A percentile compares a stretch with the other conserved stretches of the same genome.
phyloP scores from a whole-genome alignment of 2,113 vertebrate genomes.

The Toxotes chatareus region DNA sequence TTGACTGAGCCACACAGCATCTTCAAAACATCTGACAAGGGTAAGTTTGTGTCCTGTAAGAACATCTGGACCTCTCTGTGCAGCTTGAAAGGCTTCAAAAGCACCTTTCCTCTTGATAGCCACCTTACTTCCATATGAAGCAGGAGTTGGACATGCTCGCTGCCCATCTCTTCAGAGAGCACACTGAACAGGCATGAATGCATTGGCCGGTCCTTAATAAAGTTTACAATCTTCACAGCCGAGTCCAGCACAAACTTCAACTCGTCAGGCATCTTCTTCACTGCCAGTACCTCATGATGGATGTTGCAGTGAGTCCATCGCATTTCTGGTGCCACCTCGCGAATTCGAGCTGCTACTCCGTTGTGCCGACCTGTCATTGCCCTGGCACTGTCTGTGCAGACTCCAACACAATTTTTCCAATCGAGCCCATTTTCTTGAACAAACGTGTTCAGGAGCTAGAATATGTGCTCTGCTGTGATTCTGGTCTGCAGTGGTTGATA shows the following conservation, averaged over 20 bases:
- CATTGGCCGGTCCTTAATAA: neutral
- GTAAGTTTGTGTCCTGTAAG: too few relatives aligned
- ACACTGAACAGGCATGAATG: too few relatives aligned
- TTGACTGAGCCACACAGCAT: too few relatives aligned
- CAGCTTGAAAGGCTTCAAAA: too few relatives aligned
- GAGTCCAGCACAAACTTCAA: neutral
- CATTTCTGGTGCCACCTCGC: neutral
- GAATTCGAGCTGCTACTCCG: conserved; percentile 1
- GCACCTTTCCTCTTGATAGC: too few relatives aligned
- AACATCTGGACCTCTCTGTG: too few relatives aligned
- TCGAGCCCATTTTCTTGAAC: conserved; percentile 2
- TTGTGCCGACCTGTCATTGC: neutral
- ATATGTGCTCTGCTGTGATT: conserved; percentile 13
- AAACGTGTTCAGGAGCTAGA: neutral
- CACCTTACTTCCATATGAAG: too few relatives aligned
- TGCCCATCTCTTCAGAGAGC: too few relatives aligned
- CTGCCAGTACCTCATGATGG: conserved; percentile 12
- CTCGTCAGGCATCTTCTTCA: conserved; percentile 12
- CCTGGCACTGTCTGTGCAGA: neutral
- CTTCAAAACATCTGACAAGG: too few relatives aligned
- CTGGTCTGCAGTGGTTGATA: conserved; percentile 8
- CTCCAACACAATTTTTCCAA: neutral
- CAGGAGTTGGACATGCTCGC: too few relatives aligned
- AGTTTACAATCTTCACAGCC: neutral
- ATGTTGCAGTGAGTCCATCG: conserved; percentile 11